phyloP scores from a whole-genome alignment of 2,888 invertebrate genomes.

The Rotaria magnacalcarata region DNA sequence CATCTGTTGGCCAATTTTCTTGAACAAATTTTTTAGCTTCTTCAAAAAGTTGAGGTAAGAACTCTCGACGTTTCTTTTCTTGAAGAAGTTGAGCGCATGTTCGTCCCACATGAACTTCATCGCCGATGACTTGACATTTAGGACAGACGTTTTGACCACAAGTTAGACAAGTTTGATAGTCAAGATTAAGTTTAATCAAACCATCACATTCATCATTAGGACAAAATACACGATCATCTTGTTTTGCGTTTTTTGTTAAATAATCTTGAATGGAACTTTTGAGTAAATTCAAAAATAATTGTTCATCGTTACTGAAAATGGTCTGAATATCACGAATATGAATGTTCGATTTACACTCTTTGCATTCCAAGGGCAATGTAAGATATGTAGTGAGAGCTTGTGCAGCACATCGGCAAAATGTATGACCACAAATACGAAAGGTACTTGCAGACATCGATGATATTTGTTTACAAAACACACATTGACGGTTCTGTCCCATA shows the following conservation, averaged over 20 bases:
- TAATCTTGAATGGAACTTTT: not conserved
- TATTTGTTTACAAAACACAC: not conserved
- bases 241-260: not conserved
- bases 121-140: not conserved
- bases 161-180: slow-evolving; percentile 10
- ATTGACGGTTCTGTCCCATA: not conserved
- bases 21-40: not conserved
- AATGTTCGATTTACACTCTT: not conserved
- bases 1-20: not conserved
- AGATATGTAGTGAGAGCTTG: not conserved
- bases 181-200: not conserved
- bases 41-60: not conserved
- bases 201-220: slow-evolving; percentile 7
- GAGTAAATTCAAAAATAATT: not conserved
- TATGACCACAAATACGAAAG: slow-evolving; percentile 11
- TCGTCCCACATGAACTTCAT: not conserved
- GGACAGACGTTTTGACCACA: slow-evolving; percentile 19
- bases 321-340: slow-evolving; percentile 24
- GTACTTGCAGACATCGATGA: not conserved
- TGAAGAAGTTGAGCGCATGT: not conserved
- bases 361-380: not conserved
- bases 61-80: not conserved
- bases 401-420: slow-evolving; percentile 1
- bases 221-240: slow-evolving; percentile 24
- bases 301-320: not conserved